Base-by-base conservation (phyloP, 2,113 vertebrate genomes). In the Pelecanus crispus region DNA sequence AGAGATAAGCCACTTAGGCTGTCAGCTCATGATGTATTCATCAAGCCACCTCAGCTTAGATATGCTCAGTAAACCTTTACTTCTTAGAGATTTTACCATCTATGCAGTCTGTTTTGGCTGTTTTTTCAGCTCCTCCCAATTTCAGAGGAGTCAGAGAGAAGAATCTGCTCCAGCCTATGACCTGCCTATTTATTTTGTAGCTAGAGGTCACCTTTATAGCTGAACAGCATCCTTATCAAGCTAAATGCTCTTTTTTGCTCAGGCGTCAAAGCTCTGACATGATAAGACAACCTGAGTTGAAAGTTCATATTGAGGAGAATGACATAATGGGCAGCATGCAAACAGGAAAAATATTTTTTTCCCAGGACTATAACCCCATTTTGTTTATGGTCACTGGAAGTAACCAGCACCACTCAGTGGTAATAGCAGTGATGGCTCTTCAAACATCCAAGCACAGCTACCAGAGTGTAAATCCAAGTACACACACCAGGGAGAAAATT, bases 381-480 rank as follows among this genome's bases (percentile, higher is more conserved):
- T 85, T 90, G 21, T 82, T 96, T 70, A 65, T 55, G 56, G 86
- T 31, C 86, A 80, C 31, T 93, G 42, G 91, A 91, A 94, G 68
- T 71, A 89, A 94, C 72, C 34, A 45, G 86, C 90, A 95, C 82
- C 75, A 80, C 92, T 95, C 88, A 92, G 91, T 81, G 82, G 72
- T 65, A 85, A 81, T 58, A 71, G 14, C 15, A 88, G 45, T 36
- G 75, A 90, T 53, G 61, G 14, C 32, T 95, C 40, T 63, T 88
- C 53, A 87, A 75, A 79, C 28, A 73, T 44, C 42, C n/a, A 70
- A 34, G n/a, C 50, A 53, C 10, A 70, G 22, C 36, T 86, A 34
- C 56, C 47, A 31, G 28, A 65, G 9, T 22, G 2, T 78, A 89
- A 81, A 82, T 63, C 11, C 16, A 71, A 44, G 20, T 45, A 29